Percentiles rank a stretch among this genome's conserved stretches.
These are phyloP conservation scores for Leptopterna dolabrata DNA, from an alignment of 2,888 invertebrate species.

Conservation along the genomic window DNA sequence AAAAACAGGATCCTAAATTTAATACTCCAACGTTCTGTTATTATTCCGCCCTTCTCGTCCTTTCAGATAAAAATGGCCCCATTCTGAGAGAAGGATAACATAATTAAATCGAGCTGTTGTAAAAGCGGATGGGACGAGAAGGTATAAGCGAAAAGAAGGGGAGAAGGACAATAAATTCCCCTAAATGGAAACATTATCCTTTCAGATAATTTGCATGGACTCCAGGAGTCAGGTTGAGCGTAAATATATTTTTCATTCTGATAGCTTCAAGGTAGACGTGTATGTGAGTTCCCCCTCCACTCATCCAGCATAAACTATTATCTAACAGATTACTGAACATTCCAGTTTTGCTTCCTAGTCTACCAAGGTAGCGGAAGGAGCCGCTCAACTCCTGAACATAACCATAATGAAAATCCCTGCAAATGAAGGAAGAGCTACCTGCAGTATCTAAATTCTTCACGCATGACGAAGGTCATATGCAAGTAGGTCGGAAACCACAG, in stretches of 20 bases:
- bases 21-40: conserved; percentile 13
- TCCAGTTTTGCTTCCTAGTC: no score
- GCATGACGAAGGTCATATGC: no score
- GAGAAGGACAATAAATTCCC: background rate
- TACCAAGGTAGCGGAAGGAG: no score
- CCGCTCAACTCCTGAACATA: no score
- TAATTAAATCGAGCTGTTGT: background rate
- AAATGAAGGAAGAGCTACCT: no score
- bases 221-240: background rate
- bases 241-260: background rate
- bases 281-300: background rate
- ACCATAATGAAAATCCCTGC: no score
- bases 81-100: background rate
- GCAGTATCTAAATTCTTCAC: no score
- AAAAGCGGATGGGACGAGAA: background rate
- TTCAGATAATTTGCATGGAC: background rate
- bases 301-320: no score
- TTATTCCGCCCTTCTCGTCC: background rate
- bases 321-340: no score
- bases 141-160: background rate
- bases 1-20: conserved; percentile 20
- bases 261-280: no score
- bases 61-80: background rate
- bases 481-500: no score
- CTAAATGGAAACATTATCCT: conserved; percentile 2